phyloP scores from a whole-genome alignment of 2,113 vertebrate species.

The Sialia sialis region DNA sequence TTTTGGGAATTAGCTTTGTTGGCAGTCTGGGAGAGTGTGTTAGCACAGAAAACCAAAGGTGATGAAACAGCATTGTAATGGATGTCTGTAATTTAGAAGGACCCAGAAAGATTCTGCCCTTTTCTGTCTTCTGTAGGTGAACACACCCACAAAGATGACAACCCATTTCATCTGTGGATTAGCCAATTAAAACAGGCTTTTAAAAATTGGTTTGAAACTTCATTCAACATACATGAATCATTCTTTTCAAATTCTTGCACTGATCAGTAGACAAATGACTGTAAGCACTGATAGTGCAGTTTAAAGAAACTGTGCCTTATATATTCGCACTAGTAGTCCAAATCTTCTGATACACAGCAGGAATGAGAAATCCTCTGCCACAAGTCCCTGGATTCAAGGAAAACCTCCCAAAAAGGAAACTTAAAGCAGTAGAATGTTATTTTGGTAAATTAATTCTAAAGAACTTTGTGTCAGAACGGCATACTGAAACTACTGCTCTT shows the following conservation, averaged over 20 bases:
- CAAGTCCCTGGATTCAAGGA: background rate
- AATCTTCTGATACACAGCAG: background rate
- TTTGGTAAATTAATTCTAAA: background rate
- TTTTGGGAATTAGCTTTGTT: background rate
- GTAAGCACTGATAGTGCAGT: background rate
- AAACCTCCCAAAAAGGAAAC: background rate
- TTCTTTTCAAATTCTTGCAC: background rate
- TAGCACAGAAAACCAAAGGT: background rate
- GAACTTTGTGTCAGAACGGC: background rate
- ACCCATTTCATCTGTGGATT: background rate
- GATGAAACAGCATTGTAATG: background rate
- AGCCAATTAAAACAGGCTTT: background rate
- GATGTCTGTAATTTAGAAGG: background rate
- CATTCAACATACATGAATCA: background rate
- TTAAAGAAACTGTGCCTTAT: background rate
- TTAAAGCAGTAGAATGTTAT: background rate
- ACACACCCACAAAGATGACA: background rate
- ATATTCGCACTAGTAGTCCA: background rate
- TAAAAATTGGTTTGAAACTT: background rate
- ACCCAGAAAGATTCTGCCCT: background rate
- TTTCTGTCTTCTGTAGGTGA: background rate
- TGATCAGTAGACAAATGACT: background rate
- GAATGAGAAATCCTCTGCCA: background rate
- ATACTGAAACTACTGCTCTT: background rate
- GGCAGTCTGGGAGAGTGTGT: background rate